Percentiles rank a stretch among this genome's conserved stretches.
These are phyloP conservation scores for Eremobia ochroleuca DNA, from an alignment of 2,888 invertebrate genomes.

Conservation along the genomic window DNA sequence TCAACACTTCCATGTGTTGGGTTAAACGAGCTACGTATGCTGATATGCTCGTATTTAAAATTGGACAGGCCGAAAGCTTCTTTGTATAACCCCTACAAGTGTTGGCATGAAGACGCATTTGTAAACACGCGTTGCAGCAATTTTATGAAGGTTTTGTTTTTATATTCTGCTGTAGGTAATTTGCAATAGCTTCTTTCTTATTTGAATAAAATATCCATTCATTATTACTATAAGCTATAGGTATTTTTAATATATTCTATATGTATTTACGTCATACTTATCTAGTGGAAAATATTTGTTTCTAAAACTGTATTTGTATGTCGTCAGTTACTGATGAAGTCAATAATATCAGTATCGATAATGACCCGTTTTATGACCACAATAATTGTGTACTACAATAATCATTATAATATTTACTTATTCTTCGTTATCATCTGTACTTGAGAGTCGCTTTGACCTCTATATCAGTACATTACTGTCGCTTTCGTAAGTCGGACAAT, in stretches of 20 bases:
- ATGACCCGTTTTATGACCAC: constrained; percentile 56
- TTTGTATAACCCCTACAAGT: background rate
- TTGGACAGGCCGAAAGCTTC: background rate
- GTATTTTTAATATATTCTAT: background rate
- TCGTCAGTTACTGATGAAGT: constrained; percentile 48
- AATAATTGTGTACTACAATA: constrained; percentile 67
- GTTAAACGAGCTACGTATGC: background rate
- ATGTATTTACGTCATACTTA: background rate
- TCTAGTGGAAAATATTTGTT: constrained; percentile 25
- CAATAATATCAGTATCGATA: constrained; percentile 47
- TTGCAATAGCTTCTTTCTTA: background rate
- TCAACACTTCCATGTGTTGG: background rate
- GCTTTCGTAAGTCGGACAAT: constrained; percentile 76
- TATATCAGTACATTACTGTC: constrained; percentile 82
- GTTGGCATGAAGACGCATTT: background rate
- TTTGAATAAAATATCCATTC: background rate
- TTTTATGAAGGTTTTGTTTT: background rate
- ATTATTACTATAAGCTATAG: background rate
- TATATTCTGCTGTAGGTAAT: background rate
- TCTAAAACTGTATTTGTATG: constrained; percentile 27
- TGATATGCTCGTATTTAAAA: background rate
- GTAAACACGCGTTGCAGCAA: background rate
- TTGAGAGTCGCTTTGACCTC: constrained; percentile 81
- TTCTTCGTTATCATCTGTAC: constrained; percentile 72
- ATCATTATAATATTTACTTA: constrained; percentile 77